Percentiles rank a stretch among this genome's conserved stretches.
phyloP scores from a whole-genome alignment of 2,888 invertebrate genomes.

The Tetheella fluctuosa region DNA sequence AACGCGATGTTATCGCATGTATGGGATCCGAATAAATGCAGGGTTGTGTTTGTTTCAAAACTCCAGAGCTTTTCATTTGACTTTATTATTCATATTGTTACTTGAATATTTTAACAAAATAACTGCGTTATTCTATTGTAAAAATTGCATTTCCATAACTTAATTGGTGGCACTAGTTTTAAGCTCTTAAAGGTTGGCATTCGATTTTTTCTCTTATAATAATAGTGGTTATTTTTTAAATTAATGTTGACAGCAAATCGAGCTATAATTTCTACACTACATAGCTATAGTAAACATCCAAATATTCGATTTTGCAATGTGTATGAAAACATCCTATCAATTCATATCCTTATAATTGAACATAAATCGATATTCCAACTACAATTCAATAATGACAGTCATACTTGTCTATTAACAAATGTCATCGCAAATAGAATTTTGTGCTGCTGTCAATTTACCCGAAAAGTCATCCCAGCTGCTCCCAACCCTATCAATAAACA shows the following conservation, averaged over 20 bases:
- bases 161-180: too few relatives aligned
- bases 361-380: background rate
- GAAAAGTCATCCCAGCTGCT: constrained; percentile 17
- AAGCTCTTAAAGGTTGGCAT: too few relatives aligned
- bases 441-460: constrained; percentile 15
- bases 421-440: background rate
- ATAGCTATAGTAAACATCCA: background rate
- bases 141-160: too few relatives aligned
- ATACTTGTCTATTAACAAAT: constrained; percentile 12
- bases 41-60: constrained; percentile 34
- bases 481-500: constrained; percentile 66
- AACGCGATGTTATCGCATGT: constrained; percentile 71
- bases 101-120: background rate
- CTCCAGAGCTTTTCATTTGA: background rate
- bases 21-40: constrained; percentile 32
- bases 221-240: too few relatives aligned
- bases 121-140: too few relatives aligned
- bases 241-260: background rate
- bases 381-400: constrained; percentile 1
- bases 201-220: too few relatives aligned
- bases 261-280: background rate
- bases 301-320: background rate
- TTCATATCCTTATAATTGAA: background rate
- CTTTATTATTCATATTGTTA: background rate
- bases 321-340: background rate